A percentile compares a stretch with the other conserved stretches of the same genome.
Evolutionary conservation across 2,888 invertebrate genomes (phyloP).

Genomic region (Calliopum simillimum): DNA sequence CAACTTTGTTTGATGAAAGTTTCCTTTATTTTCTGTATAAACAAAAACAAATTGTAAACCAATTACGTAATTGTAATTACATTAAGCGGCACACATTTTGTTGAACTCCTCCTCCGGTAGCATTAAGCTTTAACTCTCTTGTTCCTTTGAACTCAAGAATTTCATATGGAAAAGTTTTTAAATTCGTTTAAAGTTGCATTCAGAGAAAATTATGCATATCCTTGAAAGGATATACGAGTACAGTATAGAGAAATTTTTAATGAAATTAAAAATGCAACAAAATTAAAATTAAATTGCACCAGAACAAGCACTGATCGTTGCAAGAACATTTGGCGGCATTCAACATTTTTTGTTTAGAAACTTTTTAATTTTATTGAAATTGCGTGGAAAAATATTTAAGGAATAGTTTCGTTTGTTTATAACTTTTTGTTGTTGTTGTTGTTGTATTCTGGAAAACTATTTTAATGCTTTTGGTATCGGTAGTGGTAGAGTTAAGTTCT

Average conservation of each 20-base stretch:
- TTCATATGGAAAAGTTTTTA: conserved; percentile 9
- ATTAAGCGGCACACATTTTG: too few relatives aligned
- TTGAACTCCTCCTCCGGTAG: too few relatives aligned
- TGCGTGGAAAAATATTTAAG: not conserved
- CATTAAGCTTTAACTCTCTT: too few relatives aligned
- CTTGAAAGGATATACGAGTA: conserved; percentile 5
- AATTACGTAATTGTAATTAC: too few relatives aligned
- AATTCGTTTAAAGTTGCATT: conserved; percentile 1
- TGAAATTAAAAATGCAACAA: not conserved
- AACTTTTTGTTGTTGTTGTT: not conserved
- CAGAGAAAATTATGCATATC: not conserved
- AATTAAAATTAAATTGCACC: not conserved
- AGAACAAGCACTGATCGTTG: not conserved
- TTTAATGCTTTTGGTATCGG: too few relatives aligned
- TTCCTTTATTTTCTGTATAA: too few relatives aligned
- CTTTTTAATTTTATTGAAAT: conserved; percentile 4
- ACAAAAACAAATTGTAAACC: too few relatives aligned
- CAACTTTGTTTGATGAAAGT: too few relatives aligned
- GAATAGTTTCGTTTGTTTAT: not conserved
- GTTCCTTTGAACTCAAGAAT: too few relatives aligned
- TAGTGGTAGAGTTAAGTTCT: not conserved
- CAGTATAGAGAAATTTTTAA: conserved; percentile 4
- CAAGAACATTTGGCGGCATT: not conserved
- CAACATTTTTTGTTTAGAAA: not conserved
- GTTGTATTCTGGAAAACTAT: too few relatives aligned